These are phyloP conservation scores for Junco hyemalis DNA, from an alignment of 2,113 vertebrate genomes.

Conservation along the genomic window DNA sequence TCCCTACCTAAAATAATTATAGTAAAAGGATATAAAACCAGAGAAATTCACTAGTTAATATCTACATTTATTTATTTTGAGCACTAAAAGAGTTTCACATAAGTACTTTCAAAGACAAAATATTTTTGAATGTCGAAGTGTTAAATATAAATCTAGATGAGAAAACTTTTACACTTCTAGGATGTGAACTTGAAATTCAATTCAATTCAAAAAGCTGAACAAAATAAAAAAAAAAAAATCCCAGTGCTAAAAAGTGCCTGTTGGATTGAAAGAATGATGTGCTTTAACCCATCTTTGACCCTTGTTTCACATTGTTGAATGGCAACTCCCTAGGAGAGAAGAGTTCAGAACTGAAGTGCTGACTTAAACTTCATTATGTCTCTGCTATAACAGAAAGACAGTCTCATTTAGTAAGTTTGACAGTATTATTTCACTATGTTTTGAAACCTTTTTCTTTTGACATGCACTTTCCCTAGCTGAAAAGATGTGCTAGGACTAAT, in stretches of 20 bases:
- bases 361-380: background rate
- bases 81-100: background rate
- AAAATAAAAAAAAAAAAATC: background rate
- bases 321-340: background rate
- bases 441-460: background rate
- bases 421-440: background rate
- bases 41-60: background rate
- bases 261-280: background rate
- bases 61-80: background rate
- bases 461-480: background rate
- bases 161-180: background rate
- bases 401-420: background rate
- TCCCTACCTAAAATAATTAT: background rate
- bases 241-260: background rate
- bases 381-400: background rate
- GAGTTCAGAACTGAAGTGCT: background rate
- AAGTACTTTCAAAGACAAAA: background rate
- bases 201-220: background rate
- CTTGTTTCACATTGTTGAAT: background rate
- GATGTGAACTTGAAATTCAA: background rate
- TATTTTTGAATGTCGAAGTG: background rate
- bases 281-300: background rate
- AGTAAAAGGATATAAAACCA: background rate
- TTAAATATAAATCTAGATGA: background rate
- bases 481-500: slow-evolving; percentile 18